Conservation (phyloP, 1,140 invertebrate species). For the Drosophila jambulina region DNA sequence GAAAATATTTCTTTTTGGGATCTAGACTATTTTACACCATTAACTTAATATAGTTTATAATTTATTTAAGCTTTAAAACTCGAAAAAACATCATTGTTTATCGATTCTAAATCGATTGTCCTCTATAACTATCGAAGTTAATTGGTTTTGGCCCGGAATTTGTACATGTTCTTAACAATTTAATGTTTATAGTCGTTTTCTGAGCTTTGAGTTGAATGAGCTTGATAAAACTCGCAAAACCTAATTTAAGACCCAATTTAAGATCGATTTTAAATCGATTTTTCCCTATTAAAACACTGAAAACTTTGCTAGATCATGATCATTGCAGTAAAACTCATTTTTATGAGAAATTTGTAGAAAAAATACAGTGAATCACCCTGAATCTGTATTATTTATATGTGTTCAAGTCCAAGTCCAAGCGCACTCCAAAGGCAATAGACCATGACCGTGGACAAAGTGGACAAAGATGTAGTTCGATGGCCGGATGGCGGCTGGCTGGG, state of each 20-base stretch:
- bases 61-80: background rate
- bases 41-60: background rate
- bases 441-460: constrained; percentile 69
- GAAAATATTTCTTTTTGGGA: no score
- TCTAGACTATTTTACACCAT: no score
- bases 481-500: constrained; percentile 32
- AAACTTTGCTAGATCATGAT: background rate
- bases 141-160: background rate
- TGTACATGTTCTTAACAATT: background rate
- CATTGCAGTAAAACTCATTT: background rate
- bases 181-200: background rate
- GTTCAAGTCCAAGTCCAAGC: constrained; percentile 44
- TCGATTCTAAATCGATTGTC: background rate
- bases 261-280: background rate
- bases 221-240: background rate
- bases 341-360: background rate
- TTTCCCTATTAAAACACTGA: background rate
- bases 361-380: background rate
- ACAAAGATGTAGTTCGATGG: constrained; percentile 66
- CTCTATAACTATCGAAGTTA: background rate
- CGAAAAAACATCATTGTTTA: background rate
- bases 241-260: no score
- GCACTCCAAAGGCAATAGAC: constrained; percentile 70
- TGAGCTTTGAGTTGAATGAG: background rate
- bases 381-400: background rate